Evolutionary conservation across 2,888 invertebrate species (phyloP), one percentile per base, ranked within the genome.

Genomic region (Brassicogethes aeneus): DNA sequence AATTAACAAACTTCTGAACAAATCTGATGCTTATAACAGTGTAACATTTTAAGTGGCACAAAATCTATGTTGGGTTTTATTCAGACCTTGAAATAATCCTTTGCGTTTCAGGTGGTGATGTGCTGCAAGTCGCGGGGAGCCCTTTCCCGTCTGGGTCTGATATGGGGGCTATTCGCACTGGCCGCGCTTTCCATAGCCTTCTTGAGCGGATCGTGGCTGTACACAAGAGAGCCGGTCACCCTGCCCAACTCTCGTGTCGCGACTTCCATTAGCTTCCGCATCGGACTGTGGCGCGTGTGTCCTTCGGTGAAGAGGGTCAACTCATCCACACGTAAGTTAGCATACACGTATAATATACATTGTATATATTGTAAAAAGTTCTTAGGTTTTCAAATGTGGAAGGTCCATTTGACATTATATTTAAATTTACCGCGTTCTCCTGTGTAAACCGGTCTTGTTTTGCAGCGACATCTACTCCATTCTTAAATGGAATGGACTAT

Each of bases 241-340:
- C 55, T 71, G 40, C 70, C 70, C 36, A 65, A 67, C 51, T 55
- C 62, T 15, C 61, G 66, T 44, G 54, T 68, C 50, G 64, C 65
- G 44, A 70, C 72, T 34, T 65, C 66, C 41, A 67, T 72, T 52
- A 68, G 64, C 39, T 72, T 72, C 56, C 60, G 64, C 37, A 71
- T 73, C 46, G 73, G 73, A 37, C 61, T 73, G 42, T 73, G 72
- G 72, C 58, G 68, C 32, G 70, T 69, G 37, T 73, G 73, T 55
- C 72, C 71, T 7, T 60, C 63, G 16, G 60, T 72, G 39, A 70
- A 66, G 55, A 62, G 61, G 49, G 59, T 68, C 56, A 70, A 72
- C 59, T 55, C 61, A 13, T 60, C 70, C 33, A 65, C 65, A 58
- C 66, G 71, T 71, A 60, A 71, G 71, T 71, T 12, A 13, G 17